phyloP scores from a whole-genome alignment of 2,888 invertebrate species.

The Philhelius pedissequus region DNA sequence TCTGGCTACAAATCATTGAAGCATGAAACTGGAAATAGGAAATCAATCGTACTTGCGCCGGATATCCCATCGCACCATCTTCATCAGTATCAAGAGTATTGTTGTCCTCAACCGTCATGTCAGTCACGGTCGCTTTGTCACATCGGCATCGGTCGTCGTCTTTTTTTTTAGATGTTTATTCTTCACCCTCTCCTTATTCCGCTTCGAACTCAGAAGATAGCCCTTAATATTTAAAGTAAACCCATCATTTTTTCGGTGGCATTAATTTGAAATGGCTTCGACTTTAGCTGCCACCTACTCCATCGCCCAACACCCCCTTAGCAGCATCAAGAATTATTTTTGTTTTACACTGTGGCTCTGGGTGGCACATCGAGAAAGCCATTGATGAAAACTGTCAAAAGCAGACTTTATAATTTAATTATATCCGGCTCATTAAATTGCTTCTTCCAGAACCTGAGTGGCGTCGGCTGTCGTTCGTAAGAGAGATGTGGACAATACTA shows the following conservation, averaged over 20 bases:
- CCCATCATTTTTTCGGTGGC: conserved; percentile 34
- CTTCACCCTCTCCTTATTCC: too few relatives aligned
- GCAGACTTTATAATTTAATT: conserved; percentile 67
- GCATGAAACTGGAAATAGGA: conserved; percentile 67
- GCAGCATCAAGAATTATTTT: conserved; percentile 11
- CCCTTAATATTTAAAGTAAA: conserved; percentile 41
- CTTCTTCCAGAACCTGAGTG: conserved; percentile 25
- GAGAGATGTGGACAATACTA: not conserved
- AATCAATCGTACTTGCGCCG: conserved; percentile 65
- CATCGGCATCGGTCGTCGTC: not conserved
- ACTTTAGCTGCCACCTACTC: not conserved
- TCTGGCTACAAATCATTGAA: conserved; percentile 52
- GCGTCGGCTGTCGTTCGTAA: not conserved
- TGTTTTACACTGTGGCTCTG: conserved; percentile 21
- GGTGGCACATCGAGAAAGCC: conserved; percentile 17
- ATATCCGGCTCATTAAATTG: conserved; percentile 59
- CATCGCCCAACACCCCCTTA: not conserved
- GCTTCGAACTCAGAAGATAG: conserved; percentile 21
- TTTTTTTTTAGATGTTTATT: not conserved
- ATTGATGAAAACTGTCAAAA: conserved; percentile 58
- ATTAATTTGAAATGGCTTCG: conserved; percentile 29
- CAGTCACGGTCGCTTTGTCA: not conserved
- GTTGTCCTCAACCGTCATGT: not conserved
- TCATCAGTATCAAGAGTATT: conserved; percentile 10
- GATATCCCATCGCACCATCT: conserved; percentile 48